Percentiles rank a stretch among this genome's conserved stretches.
These are phyloP conservation scores for Pomatostomus ruficeps DNA, from an alignment of 2,113 vertebrate species.

Conservation along the genomic window DNA sequence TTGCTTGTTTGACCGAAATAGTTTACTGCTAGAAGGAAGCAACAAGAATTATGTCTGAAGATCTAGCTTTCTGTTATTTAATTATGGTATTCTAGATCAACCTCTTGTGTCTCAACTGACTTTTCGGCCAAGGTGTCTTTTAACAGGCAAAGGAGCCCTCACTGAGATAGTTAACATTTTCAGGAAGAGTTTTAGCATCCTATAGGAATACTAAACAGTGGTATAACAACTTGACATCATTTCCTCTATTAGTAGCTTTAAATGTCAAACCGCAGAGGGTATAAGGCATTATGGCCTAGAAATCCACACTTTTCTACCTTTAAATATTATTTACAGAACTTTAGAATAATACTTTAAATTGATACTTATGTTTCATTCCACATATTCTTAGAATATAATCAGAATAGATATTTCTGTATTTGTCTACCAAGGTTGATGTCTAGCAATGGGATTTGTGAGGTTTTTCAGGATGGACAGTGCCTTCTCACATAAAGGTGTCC, in stretches of 20 bases:
- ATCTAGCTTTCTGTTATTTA: neutral
- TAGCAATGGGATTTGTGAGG: neutral
- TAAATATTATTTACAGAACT: neutral
- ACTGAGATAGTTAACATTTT: neutral
- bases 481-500: neutral
- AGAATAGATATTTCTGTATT: neutral
- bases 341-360: neutral
- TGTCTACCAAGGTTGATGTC: neutral
- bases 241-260: neutral
- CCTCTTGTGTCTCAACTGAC: neutral
- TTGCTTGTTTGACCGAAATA: slow-evolving; percentile 14
- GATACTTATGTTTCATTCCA: neutral
- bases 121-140: slow-evolving; percentile 26
- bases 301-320: neutral
- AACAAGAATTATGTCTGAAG: neutral
- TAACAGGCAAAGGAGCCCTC: neutral
- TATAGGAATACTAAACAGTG: neutral
- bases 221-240: neutral
- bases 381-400: neutral
- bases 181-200: neutral
- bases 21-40: neutral
- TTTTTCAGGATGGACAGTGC: neutral
- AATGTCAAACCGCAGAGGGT: neutral
- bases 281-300: neutral
- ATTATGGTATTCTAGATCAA: neutral